Base-by-base conservation (phyloP, 2,797 vertebrate genomes). In the Passerculus sandwichensis region DNA sequence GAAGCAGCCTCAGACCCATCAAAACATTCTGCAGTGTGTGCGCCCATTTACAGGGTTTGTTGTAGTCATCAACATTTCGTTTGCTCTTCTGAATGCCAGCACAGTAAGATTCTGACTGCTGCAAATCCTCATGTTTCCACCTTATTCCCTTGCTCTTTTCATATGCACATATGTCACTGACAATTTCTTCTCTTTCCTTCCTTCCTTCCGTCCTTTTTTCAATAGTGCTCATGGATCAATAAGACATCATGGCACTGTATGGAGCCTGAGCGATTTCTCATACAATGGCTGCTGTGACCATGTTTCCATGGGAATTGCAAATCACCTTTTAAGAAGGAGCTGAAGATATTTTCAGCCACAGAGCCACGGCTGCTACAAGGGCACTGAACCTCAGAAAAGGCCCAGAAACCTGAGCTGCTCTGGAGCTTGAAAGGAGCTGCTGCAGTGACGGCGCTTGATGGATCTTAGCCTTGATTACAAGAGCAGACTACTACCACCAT, bases 241-340 rank as follows among this genome's bases (percentile, higher is more conserved):
- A 96, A 88, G 91, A 93, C 89, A 96, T 76, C 95, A 95, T 93
- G 93, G 94, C 89, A 69, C 85, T 65, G 54, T 80, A 85, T 75
- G 83, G 91, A 96, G 83, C 77, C 80, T 38, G 71, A 95, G 85
- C 47, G 83, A 96, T 95, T 96, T 94, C 94, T 96, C 85, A 83
- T 69, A 93, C 90, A 94, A 83, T 77, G 84, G 95, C 78, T 89
- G 88, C 89, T 44, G 74, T 62, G 88, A 82, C 91, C 80, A 65
- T 3, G 80, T 90, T 91, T 93, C 96, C 91, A 27, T 80, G 94
- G 94, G 96, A 97, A 95, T 79, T 91, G 84, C 80, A 97, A 95
- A 95, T 61, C 13, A 3, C 22, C 69, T 70, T 77, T 62, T 59
- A 79, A 89, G 88, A 79, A 75, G 75, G 57, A 72, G 79, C 73